Evolutionary conservation across 2,888 invertebrate species (phyloP).

Genomic region (Torymus aiolomorphi): DNA sequence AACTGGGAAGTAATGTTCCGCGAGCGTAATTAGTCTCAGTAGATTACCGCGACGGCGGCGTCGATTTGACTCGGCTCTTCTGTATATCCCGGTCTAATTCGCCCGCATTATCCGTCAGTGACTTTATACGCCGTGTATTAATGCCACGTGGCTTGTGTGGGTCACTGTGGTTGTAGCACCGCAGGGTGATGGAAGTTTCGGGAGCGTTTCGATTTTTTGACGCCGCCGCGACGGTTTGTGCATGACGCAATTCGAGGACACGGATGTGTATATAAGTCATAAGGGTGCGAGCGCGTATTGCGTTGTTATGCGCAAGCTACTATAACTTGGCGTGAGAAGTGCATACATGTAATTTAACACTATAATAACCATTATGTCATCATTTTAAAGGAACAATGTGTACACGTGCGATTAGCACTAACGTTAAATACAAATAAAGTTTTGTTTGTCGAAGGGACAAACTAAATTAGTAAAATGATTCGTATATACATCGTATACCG

Average conservation of each 20-base stretch:
- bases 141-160: slow-evolving; percentile 11
- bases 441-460: too few species aligned
- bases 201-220: neutral
- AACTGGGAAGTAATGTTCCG: slow-evolving; percentile 38
- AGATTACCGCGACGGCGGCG: slow-evolving; percentile 23
- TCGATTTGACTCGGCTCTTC: slow-evolving; percentile 12
- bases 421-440: too few species aligned
- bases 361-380: too few species aligned
- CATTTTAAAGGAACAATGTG: too few species aligned
- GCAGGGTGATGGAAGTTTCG: too few species aligned
- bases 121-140: neutral
- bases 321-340: neutral
- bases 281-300: neutral
- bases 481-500: too few species aligned
- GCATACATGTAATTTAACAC: neutral
- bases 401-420: too few species aligned
- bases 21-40: slow-evolving; percentile 49
- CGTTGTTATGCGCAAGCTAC: too few species aligned
- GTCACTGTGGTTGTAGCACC: neutral
- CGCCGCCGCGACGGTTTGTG: slow-evolving; percentile 8
- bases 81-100: slow-evolving; percentile 6
- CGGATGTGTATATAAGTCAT: neutral
- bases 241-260: neutral
- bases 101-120: slow-evolving; percentile 2
- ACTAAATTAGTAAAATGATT: too few species aligned